Conservation (phyloP, 2,113 vertebrate species). For the Halcyon malimbica region DNA sequence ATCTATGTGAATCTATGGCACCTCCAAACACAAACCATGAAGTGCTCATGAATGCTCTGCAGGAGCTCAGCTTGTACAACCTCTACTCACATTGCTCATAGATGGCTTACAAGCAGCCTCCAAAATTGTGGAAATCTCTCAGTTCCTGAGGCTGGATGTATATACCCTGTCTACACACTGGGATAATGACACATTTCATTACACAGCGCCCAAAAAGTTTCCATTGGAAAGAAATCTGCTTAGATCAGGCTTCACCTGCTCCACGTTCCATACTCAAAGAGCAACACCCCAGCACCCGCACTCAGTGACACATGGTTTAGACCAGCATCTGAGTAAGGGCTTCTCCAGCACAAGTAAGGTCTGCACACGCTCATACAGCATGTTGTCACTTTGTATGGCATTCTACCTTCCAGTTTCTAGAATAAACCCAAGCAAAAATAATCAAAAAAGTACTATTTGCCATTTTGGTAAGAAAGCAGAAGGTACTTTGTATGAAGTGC, state of each 20-base stretch:
- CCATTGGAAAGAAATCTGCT: neutral
- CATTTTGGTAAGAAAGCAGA: neutral
- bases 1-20: neutral
- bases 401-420: neutral
- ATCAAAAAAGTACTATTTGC: neutral
- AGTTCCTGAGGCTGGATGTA: neutral
- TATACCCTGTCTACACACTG: neutral
- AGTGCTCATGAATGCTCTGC: neutral
- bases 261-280: neutral
- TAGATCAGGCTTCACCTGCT: neutral
- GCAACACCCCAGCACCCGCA: neutral
- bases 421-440: neutral
- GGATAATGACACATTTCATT: neutral
- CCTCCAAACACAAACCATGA: neutral
- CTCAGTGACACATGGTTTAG: neutral
- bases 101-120: neutral
- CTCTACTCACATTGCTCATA: neutral
- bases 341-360: neutral
- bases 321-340: neutral
- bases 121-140: neutral
- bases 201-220: rapidly evolving
- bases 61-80: neutral
- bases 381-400: neutral
- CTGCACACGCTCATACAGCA: neutral
- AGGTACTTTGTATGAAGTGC: neutral